Conservation (phyloP, 1,140 invertebrate genomes). For the Diuraphis noxia region DNA sequence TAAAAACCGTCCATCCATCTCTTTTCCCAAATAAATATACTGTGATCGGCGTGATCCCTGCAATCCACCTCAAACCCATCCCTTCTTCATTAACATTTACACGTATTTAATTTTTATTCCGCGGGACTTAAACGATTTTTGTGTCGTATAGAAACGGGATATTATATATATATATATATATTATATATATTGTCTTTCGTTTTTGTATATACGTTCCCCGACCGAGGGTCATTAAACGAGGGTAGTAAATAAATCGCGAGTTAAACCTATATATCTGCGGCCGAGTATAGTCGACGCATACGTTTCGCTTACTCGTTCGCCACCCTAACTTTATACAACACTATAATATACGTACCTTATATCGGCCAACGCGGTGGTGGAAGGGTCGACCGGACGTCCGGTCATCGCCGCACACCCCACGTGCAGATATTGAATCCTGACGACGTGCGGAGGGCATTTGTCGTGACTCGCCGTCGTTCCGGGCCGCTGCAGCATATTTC, state of each 20-base stretch:
- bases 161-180: too few species aligned
- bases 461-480: not conserved
- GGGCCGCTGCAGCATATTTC: not conserved
- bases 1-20: too few species aligned
- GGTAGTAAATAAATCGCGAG: not conserved
- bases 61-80: not conserved
- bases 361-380: not conserved
- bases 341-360: too few species aligned
- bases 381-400: not conserved
- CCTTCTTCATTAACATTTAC: not conserved
- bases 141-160: not conserved
- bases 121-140: not conserved
- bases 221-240: not conserved
- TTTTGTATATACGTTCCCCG: not conserved
- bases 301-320: not conserved
- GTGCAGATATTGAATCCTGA: not conserved
- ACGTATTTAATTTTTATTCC: not conserved
- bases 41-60: too few species aligned
- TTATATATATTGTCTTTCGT: not conserved
- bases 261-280: not conserved
- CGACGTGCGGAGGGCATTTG: not conserved
- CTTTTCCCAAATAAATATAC: too few species aligned
- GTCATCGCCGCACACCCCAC: not conserved
- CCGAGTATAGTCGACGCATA: not conserved
- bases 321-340: not conserved